phyloP scores from a whole-genome alignment of 2,113 vertebrate genomes.

The Dinomys branickii region DNA sequence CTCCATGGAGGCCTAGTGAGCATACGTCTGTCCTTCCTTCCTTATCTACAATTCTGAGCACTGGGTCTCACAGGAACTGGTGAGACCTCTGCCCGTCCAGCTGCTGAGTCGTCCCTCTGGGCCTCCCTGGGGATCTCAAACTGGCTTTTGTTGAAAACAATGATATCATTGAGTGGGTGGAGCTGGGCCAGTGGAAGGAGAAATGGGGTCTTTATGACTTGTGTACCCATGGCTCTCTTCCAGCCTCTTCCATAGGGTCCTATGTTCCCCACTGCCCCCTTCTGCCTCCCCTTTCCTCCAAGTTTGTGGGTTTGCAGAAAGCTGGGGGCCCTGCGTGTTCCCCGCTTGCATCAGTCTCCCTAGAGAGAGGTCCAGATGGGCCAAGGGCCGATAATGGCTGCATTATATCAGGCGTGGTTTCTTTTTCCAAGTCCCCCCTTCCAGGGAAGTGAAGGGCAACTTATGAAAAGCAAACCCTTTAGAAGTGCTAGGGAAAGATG shows the following conservation, averaged over 20 bases:
- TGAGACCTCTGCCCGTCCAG: background rate
- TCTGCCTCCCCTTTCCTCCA: background rate
- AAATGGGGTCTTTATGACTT: conserved; percentile 81
- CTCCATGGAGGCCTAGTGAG: background rate
- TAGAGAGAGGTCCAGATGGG: conserved; percentile 45
- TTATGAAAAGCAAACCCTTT: conserved; percentile 46
- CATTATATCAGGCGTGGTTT: conserved; percentile 45
- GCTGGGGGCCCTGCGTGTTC: conserved; percentile 73
- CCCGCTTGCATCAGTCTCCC: conserved; percentile 54
- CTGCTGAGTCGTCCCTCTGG: background rate
- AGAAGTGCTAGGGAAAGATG: background rate
- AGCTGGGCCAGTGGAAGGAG: conserved; percentile 67
- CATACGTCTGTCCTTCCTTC: background rate
- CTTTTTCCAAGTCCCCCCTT: conserved; percentile 3
- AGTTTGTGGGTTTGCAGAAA: conserved; percentile 87
- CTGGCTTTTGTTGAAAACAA: conserved; percentile 78
- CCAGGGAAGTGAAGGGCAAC: background rate
- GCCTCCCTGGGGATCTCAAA: conserved; percentile 51
- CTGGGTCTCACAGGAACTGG: background rate
- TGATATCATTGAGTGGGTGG: conserved; percentile 82
- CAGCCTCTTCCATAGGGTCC: conserved; percentile 65
- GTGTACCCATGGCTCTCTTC: conserved; percentile 82
- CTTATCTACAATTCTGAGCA: background rate
- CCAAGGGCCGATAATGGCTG: conserved; percentile 57
- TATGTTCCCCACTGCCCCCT: background rate